Evolutionary conservation across 37 sponge, comb jelly and placozoan genomes (phyloP), one percentile per base, ranked within the genome.

Genomic region (Bolinopsis microptera): DNA sequence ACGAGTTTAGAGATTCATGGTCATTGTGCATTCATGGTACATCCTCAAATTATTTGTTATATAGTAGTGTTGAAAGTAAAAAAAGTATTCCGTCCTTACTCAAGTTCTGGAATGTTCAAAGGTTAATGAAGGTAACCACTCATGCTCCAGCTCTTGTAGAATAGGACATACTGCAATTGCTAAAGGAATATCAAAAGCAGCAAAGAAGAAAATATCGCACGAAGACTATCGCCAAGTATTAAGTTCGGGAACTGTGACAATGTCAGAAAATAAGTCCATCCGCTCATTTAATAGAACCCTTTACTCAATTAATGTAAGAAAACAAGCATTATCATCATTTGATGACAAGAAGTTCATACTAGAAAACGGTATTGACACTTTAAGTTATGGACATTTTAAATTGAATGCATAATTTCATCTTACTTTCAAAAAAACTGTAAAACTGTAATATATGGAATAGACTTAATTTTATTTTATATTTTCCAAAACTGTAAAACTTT

Each of bases 271-370:
- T 80, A 21, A 38, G 9, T 32, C 83, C 38, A 80, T 80, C 83
- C 3, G 83, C 31, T 36, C 83, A 80, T 35, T 32, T 32, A 27
- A 27, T 35, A 80, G 38, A 32, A 80, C 5, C 9, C 36, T 80
- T 35, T 80, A 35, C 23, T 35, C 28, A 22, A 35, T 80, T 32
- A 27, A 80, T 3, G 83, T 80, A 5, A 36, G 27, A 22, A 80
- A 80, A 38, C 36, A 38, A 3, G 18, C 83, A 35, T 27, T 80
- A 28, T 80, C 18, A 35, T 35, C 83, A 36, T 80, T 27, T 80
- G 83, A 80, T 33, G 83, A 80, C 83, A 80, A 80, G 83, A 80
- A 80, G 83, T 80, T 36, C 38, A 80, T 80, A 22, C 16, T 80
- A 27, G 83, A 80, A 35, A 80, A 80, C 35, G 83, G 83, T 5